Conservation (phyloP, 1,140 invertebrate genomes). For the Notospermus geniculatus region DNA sequence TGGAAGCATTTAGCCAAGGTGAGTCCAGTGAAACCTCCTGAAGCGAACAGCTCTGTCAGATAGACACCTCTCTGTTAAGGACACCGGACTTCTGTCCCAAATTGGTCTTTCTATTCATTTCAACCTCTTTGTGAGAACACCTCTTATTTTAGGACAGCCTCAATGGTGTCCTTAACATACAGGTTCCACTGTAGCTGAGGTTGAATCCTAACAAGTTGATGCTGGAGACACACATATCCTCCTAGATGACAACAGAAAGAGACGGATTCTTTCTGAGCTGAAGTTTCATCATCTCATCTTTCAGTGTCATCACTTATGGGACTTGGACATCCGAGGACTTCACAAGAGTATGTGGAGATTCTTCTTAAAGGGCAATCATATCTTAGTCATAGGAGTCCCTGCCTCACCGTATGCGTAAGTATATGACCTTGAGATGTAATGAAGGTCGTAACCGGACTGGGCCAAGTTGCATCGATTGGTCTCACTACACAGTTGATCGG, state of each 20-base stretch:
- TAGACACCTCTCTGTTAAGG: too few relatives aligned
- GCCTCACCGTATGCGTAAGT: conserved; percentile 63
- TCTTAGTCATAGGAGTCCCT: conserved; percentile 63
- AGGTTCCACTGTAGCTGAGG: too few relatives aligned
- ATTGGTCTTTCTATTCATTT: too few relatives aligned
- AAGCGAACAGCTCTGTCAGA: background rate
- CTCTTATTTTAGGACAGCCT: too few relatives aligned
- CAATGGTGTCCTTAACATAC: too few relatives aligned
- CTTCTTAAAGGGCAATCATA: conserved; percentile 59
- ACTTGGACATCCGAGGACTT: conserved; percentile 66
- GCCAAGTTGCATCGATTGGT: too few relatives aligned
- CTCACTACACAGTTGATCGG: too few relatives aligned
- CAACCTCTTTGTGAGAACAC: too few relatives aligned
- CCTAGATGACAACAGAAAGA: conserved; percentile 3
- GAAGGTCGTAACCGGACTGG: too few relatives aligned
- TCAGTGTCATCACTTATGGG: conserved; percentile 68
- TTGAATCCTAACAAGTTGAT: too few relatives aligned
- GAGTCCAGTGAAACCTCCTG: conserved; percentile 15
- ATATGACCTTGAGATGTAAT: background rate
- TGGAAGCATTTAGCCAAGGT: conserved; percentile 67
- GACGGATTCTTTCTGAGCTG: conserved; percentile 10
- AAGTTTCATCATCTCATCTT: conserved; percentile 34
- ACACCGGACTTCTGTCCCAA: background rate
- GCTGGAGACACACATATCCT: background rate
- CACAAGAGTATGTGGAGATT: conserved; percentile 66